Conservation (phyloP, 1,140 invertebrate species). For the Neodiprion fabricii region DNA sequence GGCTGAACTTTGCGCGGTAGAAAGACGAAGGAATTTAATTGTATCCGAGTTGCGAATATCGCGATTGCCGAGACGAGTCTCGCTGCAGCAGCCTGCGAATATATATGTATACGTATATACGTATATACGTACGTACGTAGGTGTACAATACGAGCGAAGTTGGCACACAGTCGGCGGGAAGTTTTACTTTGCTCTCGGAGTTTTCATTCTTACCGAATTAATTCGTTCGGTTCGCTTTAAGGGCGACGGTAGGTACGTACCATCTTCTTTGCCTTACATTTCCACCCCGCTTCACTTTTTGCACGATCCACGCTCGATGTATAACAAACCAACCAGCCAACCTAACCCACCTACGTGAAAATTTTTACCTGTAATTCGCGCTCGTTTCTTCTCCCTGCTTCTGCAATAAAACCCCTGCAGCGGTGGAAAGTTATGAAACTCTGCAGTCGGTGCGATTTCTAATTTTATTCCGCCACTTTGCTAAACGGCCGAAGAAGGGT, state of each 20-base stretch:
- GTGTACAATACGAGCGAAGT: background rate
- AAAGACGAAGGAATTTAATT: constrained; percentile 7
- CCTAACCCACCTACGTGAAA: too few species aligned
- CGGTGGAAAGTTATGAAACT: background rate
- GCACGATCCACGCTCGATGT: constrained; percentile 10
- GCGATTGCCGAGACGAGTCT: background rate
- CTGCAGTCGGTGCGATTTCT: background rate
- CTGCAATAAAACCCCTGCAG: too few species aligned
- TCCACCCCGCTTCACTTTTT: constrained; percentile 1
- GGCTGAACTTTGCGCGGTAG: background rate
- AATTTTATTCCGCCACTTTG: background rate
- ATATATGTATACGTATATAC: too few species aligned
- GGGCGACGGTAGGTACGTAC: constrained; percentile 9
- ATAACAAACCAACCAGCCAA: too few species aligned
- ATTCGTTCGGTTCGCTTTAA: constrained; percentile 41
- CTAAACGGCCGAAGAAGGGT: too few species aligned
- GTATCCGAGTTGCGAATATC: background rate
- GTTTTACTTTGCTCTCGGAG: constrained; percentile 39
- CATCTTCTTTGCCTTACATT: constrained; percentile 14
- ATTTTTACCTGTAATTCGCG: too few species aligned
- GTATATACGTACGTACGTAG: too few species aligned
- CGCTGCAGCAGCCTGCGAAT: too few species aligned
- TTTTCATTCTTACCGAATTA: constrained; percentile 46
- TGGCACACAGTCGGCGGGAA: background rate
- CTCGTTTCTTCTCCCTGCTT: too few species aligned